phyloP scores from a whole-genome alignment of 2,888 invertebrate genomes.

The Microctonus aethiopoides region DNA sequence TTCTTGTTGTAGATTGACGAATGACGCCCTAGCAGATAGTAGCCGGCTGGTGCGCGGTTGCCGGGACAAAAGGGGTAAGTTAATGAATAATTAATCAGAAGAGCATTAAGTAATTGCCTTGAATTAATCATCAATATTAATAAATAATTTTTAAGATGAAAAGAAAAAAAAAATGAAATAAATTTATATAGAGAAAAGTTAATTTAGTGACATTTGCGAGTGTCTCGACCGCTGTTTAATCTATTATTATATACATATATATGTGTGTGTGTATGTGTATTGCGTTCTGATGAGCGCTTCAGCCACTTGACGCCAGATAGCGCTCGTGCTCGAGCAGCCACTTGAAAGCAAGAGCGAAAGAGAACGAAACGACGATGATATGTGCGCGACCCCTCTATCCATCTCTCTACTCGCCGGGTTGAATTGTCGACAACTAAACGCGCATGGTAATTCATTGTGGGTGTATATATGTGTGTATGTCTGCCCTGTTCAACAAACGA shows the following conservation, averaged over 20 bases:
- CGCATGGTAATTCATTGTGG: background rate
- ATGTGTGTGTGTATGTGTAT: conserved; percentile 19
- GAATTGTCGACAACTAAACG: background rate
- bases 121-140: background rate
- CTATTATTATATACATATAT: background rate
- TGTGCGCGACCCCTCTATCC: background rate
- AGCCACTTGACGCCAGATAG: conserved; percentile 42
- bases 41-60: conserved; percentile 60
- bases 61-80: conserved; percentile 60
- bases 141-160: too few relatives aligned
- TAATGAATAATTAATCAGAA: conserved; percentile 3
- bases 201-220: too few relatives aligned
- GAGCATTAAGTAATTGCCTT: too few relatives aligned
- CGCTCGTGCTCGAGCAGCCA: conserved; percentile 36
- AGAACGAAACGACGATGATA: conserved; percentile 4
- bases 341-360: conserved; percentile 34
- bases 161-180: too few relatives aligned
- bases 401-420: background rate
- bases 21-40: conserved; percentile 64
- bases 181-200: too few relatives aligned
- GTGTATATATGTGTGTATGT: background rate
- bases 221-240: too few relatives aligned
- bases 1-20: conserved; percentile 59
- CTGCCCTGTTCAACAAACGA: background rate
- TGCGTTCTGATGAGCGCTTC: conserved; percentile 41